phyloP scores from a whole-genome alignment of 53 echinoderm and acorn worm species.

The Holothuria leucospilota region DNA sequence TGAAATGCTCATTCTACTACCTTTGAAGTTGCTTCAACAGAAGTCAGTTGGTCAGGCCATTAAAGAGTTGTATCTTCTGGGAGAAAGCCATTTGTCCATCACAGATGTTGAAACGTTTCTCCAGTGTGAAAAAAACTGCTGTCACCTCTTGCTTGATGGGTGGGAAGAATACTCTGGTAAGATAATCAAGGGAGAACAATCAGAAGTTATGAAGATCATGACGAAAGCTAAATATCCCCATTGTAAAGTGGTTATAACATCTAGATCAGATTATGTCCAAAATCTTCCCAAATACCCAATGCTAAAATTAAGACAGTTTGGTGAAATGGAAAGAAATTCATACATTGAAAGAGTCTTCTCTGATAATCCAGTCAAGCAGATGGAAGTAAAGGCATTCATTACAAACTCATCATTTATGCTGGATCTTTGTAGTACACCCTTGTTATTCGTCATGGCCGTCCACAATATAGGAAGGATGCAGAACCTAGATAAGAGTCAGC shows the following conservation, averaged over 20 bases:
- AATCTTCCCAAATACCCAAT: background rate
- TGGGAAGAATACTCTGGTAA: conserved; percentile 12
- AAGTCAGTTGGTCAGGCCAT: conserved; percentile 8
- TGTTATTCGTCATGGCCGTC: background rate
- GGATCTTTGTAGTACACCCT: background rate
- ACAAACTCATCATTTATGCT: background rate
- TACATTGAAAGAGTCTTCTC: conserved; percentile 13
- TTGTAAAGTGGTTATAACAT: background rate
- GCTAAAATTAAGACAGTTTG: conserved; percentile 13
- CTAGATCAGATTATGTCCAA: background rate
- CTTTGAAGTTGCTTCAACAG: background rate
- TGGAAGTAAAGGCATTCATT: background rate
- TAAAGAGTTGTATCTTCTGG: background rate
- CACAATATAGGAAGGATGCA: background rate
- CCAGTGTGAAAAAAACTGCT: too few species aligned
- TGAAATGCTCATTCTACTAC: background rate
- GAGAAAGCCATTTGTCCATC: background rate
- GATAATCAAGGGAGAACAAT: background rate
- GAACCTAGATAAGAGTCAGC: background rate
- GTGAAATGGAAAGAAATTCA: conserved; percentile 11
- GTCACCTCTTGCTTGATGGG: background rate
- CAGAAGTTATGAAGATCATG: conserved; percentile 9
- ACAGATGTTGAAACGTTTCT: background rate
- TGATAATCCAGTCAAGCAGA: background rate
- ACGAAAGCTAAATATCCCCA: background rate